Percentiles rank a stretch among this genome's conserved stretches.
phyloP scores from a whole-genome alignment of 2,797 vertebrate species.

The Pogonophryne albipinna region DNA sequence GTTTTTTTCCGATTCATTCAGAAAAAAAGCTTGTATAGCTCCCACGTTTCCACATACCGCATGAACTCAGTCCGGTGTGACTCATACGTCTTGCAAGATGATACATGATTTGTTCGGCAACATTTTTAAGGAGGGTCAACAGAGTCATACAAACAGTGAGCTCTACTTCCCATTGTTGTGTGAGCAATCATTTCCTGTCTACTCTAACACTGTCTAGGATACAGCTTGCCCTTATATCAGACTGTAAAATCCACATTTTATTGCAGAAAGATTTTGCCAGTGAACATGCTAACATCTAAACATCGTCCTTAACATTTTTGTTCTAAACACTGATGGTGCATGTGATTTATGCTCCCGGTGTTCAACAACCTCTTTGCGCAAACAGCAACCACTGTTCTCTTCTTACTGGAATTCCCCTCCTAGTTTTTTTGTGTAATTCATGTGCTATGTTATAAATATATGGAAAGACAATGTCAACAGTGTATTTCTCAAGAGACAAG shows the following conservation, averaged over 20 bases:
- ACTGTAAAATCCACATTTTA: constrained; percentile 15
- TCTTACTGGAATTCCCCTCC: constrained; percentile 54
- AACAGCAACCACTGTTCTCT: constrained; percentile 31
- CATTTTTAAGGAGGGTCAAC: constrained; percentile 28
- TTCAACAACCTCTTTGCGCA: constrained; percentile 21
- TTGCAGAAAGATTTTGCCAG: constrained; percentile 11
- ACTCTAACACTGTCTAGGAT: constrained; percentile 12
- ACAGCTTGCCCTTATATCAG: background rate
- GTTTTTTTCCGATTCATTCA: background rate
- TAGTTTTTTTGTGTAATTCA: constrained; percentile 33
- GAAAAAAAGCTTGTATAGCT: background rate
- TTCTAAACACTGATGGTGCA: constrained; percentile 22
- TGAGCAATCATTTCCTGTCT: constrained; percentile 73
- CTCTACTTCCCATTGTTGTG: constrained; percentile 34
- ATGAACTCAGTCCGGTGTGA: constrained; percentile 41
- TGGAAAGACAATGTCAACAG: constrained; percentile 24
- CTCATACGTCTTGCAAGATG: constrained; percentile 54
- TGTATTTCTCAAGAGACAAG: constrained; percentile 1
- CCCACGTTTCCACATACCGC: constrained; percentile 26
- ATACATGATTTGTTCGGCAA: constrained; percentile 35
- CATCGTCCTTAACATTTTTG: constrained; percentile 11
- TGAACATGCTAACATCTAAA: constrained; percentile 36
- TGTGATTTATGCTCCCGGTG: constrained; percentile 33
- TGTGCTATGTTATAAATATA: constrained; percentile 28
- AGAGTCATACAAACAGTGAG: constrained; percentile 45